Conservation (phyloP, 2,797 vertebrate genomes). For the Triplophysa bombifrons region DNA sequence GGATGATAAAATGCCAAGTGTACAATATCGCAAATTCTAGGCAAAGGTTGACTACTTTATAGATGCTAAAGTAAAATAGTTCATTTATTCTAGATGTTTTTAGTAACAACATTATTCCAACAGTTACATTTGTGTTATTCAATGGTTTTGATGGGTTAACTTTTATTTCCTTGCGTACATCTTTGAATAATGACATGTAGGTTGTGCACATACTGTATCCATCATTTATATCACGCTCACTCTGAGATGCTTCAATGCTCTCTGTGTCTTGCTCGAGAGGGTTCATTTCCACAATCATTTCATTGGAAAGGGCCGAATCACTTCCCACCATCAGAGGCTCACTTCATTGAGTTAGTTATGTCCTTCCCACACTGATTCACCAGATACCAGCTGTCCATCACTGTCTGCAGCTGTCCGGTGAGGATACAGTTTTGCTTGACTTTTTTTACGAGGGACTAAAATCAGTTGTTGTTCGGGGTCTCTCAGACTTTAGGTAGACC, state of each 20-base stretch:
- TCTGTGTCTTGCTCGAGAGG: background rate
- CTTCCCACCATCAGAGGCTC: slow-evolving; percentile 1
- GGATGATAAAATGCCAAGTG: too few relatives aligned
- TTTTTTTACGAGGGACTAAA: slow-evolving; percentile 17
- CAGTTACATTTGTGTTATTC: too few relatives aligned
- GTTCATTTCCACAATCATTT: slow-evolving; percentile 30
- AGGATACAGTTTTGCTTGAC: slow-evolving; percentile 46
- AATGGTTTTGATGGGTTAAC: too few relatives aligned
- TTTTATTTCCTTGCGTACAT: too few relatives aligned
- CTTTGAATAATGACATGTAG: background rate
- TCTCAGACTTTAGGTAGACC: background rate
- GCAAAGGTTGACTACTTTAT: too few relatives aligned
- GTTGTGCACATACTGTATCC: background rate
- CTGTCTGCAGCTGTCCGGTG: slow-evolving; percentile 41
- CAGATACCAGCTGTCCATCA: slow-evolving; percentile 35
- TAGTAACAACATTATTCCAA: too few relatives aligned
- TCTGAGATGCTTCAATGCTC: background rate
- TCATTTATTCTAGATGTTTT: too few relatives aligned
- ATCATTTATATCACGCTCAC: background rate
- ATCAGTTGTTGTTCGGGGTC: background rate
- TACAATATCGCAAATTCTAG: too few relatives aligned
- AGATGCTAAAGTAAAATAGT: too few relatives aligned
- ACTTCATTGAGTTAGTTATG: slow-evolving; percentile 67
- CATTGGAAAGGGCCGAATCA: background rate
- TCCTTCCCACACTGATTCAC: slow-evolving; percentile 48